Conservation (phyloP, 2,797 vertebrate genomes). For the Choloepus didactylus region DNA sequence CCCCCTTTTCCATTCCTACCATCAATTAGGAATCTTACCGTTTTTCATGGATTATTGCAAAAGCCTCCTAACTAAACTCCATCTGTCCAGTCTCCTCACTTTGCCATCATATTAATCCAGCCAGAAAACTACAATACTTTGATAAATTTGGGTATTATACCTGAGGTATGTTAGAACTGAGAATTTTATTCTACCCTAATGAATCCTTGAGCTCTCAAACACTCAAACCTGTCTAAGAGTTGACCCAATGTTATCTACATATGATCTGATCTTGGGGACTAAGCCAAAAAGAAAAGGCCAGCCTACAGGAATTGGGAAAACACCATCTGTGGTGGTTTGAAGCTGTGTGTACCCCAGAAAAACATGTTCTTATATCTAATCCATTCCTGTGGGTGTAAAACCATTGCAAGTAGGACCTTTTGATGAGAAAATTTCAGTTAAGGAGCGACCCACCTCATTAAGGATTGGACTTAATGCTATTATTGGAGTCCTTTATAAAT, state of each 20-base stretch:
- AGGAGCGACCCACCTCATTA: too few relatives aligned
- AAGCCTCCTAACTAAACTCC: neutral
- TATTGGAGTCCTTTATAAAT: too few relatives aligned
- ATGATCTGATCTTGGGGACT: neutral
- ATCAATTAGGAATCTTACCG: neutral
- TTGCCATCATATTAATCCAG: neutral
- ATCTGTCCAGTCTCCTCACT: neutral
- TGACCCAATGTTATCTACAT: neutral
- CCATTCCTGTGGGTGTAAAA: too few relatives aligned
- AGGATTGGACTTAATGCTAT: too few relatives aligned
- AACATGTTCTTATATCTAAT: too few relatives aligned
- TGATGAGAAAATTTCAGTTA: too few relatives aligned
- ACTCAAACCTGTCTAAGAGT: neutral
- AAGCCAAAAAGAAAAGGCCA: neutral
- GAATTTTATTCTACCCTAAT: neutral
- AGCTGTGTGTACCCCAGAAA: too few relatives aligned
- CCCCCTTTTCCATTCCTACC: neutral
- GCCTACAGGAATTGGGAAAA: neutral
- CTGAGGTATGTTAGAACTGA: neutral
- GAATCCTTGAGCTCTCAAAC: conserved; percentile 14
- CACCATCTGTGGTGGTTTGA: neutral
- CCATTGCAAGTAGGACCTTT: too few relatives aligned
- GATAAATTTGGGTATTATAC: neutral
- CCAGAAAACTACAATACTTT: conserved; percentile 17
- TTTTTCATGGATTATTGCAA: neutral